Percentiles rank a stretch among this genome's conserved stretches.
phyloP scores from a whole-genome alignment of 2,113 vertebrate genomes.

The Triplophysa tibetana region DNA sequence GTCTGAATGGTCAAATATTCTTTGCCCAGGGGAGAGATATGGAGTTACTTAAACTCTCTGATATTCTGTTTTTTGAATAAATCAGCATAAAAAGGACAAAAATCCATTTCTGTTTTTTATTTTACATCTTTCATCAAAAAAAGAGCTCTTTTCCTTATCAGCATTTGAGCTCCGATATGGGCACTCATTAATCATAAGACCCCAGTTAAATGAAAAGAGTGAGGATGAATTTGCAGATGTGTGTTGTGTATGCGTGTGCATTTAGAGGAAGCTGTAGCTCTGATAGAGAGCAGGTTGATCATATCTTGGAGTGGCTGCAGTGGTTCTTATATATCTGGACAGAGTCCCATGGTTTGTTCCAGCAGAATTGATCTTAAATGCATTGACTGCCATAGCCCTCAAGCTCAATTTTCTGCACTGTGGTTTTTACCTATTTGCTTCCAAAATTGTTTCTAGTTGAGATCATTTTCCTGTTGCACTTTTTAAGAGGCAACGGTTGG shows the following conservation, averaged over 20 bases:
- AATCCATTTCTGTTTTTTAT: background rate
- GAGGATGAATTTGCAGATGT: background rate
- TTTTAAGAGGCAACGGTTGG: background rate
- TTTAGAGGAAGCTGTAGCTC: conserved; percentile 4
- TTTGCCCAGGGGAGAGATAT: background rate
- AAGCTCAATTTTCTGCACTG: background rate
- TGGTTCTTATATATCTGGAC: conserved; percentile 12
- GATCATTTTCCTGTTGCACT: background rate
- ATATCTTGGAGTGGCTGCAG: conserved; percentile 14
- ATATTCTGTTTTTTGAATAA: background rate
- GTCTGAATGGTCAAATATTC: background rate
- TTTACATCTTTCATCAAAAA: background rate
- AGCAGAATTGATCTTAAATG: conserved; percentile 11
- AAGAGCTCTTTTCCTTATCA: conserved; percentile 14
- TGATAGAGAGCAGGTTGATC: conserved; percentile 23
- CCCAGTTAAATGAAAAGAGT: background rate
- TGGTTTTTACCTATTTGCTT: background rate
- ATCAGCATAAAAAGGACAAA: background rate
- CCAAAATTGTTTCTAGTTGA: background rate
- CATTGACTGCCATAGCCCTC: background rate
- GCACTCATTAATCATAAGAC: conserved; percentile 21
- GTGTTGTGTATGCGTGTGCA: conserved; percentile 6
- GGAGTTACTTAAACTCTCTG: background rate
- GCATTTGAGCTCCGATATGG: background rate
- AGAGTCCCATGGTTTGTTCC: background rate